Base-by-base conservation (phyloP, 2,888 invertebrate genomes). In the Odontothrips loti region DNA sequence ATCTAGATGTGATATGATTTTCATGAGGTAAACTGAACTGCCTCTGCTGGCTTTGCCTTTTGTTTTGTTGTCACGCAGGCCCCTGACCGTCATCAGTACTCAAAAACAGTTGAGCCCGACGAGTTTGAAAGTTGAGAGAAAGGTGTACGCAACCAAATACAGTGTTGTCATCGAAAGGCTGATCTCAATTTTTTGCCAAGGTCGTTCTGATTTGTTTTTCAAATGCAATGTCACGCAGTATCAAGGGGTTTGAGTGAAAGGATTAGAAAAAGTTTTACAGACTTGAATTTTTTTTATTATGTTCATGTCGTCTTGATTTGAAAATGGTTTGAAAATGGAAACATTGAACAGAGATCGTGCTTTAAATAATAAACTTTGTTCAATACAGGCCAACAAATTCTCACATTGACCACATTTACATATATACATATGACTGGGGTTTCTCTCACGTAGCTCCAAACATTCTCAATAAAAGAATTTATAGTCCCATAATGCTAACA, bases 241-340 rank as follows among this genome's bases (percentile, higher is more conserved):
- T 75, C 4, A 10, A 27, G 10, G 23, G 27, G 12, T 75, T 75
- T 9, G 23, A 75, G 12, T 27, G 27, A 27, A 75, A 75, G 68
- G 4, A 75, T 75, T 10, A 23, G 27, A 27, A 75, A 12, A 27
- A 27, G 34, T 43, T 27, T 23, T 75, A 75, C 68, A 75, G 68
- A 75, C 68, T 75, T 75, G 23, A 75, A 75, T 75, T 75, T 63
- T 75, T 75, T 75, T 75, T 75, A 75, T 75, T 75, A 75, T 75
- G 68, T 75, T 75, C 68, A 75, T 75, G 68, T 75, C 68, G 68
- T 75, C 68, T 75, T 75, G 68, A 75, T 75, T 43, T 75, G 68
- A 75, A 75, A 75, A 75, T 75, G 68, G 68, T 75, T 75, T 75
- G 68, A 75, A 75, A 75, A 75, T 75, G 68, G 68, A 75, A 75